Conservation (phyloP, 2,797 vertebrate genomes). For the Acipenser transmontanus region DNA sequence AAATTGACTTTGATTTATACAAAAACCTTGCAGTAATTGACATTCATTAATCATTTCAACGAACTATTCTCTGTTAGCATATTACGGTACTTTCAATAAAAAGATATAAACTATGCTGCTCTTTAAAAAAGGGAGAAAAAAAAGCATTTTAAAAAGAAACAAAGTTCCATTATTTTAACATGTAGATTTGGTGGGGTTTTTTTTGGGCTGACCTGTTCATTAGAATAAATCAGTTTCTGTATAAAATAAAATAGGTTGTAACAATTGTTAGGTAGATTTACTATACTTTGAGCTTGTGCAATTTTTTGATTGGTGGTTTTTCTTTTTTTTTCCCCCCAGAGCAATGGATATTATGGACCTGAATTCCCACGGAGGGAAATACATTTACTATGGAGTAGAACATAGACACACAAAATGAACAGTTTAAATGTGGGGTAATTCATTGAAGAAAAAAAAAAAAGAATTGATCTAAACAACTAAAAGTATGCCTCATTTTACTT, state of each 20-base stretch:
- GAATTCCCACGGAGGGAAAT: too few relatives aligned
- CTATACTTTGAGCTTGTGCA: too few relatives aligned
- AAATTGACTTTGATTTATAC: slow-evolving; percentile 38
- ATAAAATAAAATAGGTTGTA: not conserved
- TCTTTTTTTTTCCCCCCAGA: too few relatives aligned
- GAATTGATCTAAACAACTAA: too few relatives aligned
- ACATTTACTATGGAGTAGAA: too few relatives aligned
- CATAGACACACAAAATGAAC: too few relatives aligned
- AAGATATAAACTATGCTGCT: slow-evolving; percentile 14
- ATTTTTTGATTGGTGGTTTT: too few relatives aligned
- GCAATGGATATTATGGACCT: too few relatives aligned
- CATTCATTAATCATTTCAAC: slow-evolving; percentile 36
- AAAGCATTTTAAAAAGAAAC: not conserved
- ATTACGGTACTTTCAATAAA: slow-evolving; percentile 8
- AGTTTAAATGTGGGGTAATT: too few relatives aligned
- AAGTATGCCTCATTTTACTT: too few relatives aligned
- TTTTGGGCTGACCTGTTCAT: not conserved
- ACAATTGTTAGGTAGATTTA: not conserved
- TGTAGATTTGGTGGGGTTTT: slow-evolving; percentile 1
- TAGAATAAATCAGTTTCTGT: not conserved
- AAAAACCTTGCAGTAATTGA: slow-evolving; percentile 40
- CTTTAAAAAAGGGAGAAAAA: slow-evolving; percentile 6
- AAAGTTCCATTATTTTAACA: not conserved
- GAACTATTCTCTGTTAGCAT: slow-evolving; percentile 20
- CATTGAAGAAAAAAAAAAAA: too few relatives aligned